Percentiles rank a stretch among this genome's conserved stretches.
Conservation (phyloP, 2,888 invertebrate species). For the Chrysina gloriosa region DNA sequence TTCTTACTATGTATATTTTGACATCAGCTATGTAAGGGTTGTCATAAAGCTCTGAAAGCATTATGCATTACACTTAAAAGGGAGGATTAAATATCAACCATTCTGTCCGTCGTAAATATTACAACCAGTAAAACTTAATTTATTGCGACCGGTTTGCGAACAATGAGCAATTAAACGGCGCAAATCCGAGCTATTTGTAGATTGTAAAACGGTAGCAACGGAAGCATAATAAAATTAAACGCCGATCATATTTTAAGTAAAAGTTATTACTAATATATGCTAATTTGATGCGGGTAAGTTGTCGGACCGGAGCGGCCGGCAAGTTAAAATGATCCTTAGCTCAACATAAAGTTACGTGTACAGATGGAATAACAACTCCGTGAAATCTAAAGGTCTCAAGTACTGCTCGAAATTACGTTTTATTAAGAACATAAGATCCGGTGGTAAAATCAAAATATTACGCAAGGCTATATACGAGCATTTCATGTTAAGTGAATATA, state of each 20-base stretch:
- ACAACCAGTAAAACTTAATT: slow-evolving; percentile 19
- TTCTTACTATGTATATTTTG: not conserved
- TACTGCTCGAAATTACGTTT: slow-evolving; percentile 3
- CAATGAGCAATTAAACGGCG: slow-evolving; percentile 14
- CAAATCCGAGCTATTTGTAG: slow-evolving; percentile 10
- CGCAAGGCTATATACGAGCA: not conserved
- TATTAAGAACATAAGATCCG: slow-evolving; percentile 16
- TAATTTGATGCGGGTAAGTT: slow-evolving; percentile 23
- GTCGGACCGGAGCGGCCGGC: slow-evolving; percentile 3
- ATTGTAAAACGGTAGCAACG: slow-evolving; percentile 15
- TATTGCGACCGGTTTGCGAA: slow-evolving; percentile 18
- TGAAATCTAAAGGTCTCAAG: slow-evolving; percentile 8
- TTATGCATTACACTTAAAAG: not conserved
- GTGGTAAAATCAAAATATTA: slow-evolving; percentile 15
- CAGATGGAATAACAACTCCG: slow-evolving; percentile 9
- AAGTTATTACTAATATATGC: slow-evolving; percentile 38
- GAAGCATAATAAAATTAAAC: slow-evolving; percentile 31
- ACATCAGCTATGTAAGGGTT: not conserved
- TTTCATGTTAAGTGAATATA: not conserved
- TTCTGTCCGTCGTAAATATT: slow-evolving; percentile 6
- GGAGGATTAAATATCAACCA: not conserved
- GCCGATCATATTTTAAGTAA: slow-evolving; percentile 35
- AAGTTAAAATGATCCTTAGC: slow-evolving; percentile 24
- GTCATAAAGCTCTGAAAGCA: not conserved
- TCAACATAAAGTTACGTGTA: slow-evolving; percentile 4